Evolutionary conservation across 2,888 invertebrate genomes (phyloP).

Genomic region (Leptinotarsa juncta): DNA sequence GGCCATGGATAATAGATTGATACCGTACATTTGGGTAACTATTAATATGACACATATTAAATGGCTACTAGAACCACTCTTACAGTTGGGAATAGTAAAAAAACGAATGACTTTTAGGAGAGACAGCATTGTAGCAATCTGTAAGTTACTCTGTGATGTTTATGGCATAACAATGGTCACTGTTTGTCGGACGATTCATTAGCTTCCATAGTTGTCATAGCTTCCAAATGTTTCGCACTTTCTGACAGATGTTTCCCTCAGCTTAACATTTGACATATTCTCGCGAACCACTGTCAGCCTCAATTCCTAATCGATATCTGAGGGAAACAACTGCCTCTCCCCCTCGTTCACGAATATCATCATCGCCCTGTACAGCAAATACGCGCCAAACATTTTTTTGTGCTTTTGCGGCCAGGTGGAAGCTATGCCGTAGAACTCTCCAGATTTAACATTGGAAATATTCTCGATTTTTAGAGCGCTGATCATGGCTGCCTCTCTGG

Average conservation of each 20-base stretch:
- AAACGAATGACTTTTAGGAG: no score
- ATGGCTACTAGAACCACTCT: no score
- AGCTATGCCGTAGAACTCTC: slow-evolving; percentile 85
- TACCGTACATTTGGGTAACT: neutral
- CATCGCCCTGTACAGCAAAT: slow-evolving; percentile 84
- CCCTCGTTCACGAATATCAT: slow-evolving; percentile 88
- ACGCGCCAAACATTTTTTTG: slow-evolving; percentile 80
- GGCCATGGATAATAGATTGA: neutral
- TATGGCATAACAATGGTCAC: no score
- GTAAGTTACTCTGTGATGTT: no score
- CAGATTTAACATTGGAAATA: slow-evolving; percentile 82
- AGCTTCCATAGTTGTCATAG: no score
- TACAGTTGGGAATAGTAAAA: no score
- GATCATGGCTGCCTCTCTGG: slow-evolving; percentile 94
- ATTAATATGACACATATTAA: no score
- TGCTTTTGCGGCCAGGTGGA: slow-evolving; percentile 80
- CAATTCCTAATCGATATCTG: slow-evolving; percentile 69
- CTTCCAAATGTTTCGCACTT: neutral
- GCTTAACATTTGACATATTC: neutral
- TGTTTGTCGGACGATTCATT: no score
- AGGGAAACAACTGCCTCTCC: slow-evolving; percentile 86
- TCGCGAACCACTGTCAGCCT: no score
- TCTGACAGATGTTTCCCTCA: neutral
- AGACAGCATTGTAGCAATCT: no score
- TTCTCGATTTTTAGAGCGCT: slow-evolving; percentile 83